phyloP scores from a whole-genome alignment of 2,888 invertebrate species.

The Lucinisca nassula region DNA sequence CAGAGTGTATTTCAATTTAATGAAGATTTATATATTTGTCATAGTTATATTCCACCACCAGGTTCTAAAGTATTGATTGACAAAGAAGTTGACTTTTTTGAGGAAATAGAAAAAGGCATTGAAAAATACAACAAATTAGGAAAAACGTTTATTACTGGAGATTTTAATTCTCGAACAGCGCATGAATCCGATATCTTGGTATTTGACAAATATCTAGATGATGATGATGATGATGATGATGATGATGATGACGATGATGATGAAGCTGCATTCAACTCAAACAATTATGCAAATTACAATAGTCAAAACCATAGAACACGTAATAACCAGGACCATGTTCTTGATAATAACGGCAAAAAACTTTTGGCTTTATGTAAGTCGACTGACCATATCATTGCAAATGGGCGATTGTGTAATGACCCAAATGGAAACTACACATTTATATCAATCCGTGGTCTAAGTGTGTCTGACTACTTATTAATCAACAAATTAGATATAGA shows the following conservation, averaged over 20 bases:
- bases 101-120: conserved; percentile 9
- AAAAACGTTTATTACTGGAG: conserved; percentile 4
- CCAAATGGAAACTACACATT: background rate
- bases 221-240: background rate
- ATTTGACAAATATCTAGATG: background rate
- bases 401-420: background rate
- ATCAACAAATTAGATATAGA: background rate
- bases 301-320: too few species aligned
- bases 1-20: background rate
- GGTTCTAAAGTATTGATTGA: conserved; percentile 3
- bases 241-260: too few species aligned
- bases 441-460: background rate
- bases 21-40: conserved; percentile 2
- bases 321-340: background rate
- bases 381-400: background rate
- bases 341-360: background rate
- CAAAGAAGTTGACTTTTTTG: conserved; percentile 19
- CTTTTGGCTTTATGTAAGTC: background rate
- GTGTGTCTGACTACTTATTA: background rate
- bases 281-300: too few species aligned
- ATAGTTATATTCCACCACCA: background rate
- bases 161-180: conserved; percentile 12
- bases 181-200: background rate
- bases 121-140: conserved; percentile 13
- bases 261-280: background rate